These are phyloP conservation scores for Cremastinae sp. DNA, from an alignment of 2,888 invertebrate species.

Conservation along the genomic window DNA sequence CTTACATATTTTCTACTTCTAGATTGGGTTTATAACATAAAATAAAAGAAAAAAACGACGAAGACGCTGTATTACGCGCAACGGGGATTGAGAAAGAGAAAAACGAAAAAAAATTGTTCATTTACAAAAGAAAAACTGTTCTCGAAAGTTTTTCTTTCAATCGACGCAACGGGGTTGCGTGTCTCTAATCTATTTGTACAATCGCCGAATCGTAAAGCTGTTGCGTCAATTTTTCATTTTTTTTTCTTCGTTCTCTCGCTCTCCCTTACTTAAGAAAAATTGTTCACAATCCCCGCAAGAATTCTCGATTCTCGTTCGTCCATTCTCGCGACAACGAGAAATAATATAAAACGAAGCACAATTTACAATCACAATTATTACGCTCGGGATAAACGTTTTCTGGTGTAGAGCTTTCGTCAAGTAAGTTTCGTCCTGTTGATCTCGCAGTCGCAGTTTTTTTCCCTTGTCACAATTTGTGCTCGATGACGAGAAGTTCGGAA, in stretches of 20 bases:
- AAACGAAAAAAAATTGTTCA: neutral
- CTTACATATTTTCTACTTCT: constrained; percentile 64
- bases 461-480: neutral
- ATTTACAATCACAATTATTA: constrained; percentile 58
- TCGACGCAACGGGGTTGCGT: constrained; percentile 44
- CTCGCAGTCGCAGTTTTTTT: neutral
- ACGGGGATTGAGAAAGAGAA: constrained; percentile 19
- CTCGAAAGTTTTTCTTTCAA: neutral
- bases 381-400: constrained; percentile 25
- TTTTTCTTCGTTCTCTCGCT: neutral
- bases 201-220: constrained; percentile 43
- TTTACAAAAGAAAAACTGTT: neutral
- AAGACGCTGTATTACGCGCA: constrained; percentile 1
- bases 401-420: neutral
- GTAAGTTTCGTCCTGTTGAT: too few species aligned
- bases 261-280: neutral
- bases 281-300: constrained; percentile 1
- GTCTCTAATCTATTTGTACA: constrained; percentile 53
- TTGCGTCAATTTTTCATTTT: constrained; percentile 30
- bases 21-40: constrained; percentile 44
- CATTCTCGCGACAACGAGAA: constrained; percentile 23
- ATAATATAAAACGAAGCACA: constrained; percentile 26
- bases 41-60: constrained; percentile 44
- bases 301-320: constrained; percentile 1
- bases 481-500: constrained; percentile 14